These are phyloP conservation scores for Volucella zonaria DNA, from an alignment of 2,888 invertebrate genomes.

Conservation along the genomic window DNA sequence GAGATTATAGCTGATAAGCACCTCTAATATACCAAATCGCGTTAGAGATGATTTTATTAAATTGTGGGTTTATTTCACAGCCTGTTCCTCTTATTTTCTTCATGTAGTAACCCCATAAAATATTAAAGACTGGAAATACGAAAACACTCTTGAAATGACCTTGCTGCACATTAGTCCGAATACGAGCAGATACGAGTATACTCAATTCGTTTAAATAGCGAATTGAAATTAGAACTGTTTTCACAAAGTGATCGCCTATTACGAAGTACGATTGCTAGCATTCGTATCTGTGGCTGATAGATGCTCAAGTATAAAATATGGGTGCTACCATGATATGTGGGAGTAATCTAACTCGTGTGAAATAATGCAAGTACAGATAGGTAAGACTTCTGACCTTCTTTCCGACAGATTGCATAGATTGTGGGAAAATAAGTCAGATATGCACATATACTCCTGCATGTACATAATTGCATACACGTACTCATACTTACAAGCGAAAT, in stretches of 20 bases:
- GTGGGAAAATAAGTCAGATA: slow-evolving; percentile 55
- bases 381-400: slow-evolving; percentile 63
- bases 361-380: slow-evolving; percentile 39
- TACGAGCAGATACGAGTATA: slow-evolving; percentile 14
- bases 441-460: background rate
- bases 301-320: slow-evolving; percentile 20
- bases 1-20: slow-evolving; percentile 8
- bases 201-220: slow-evolving; percentile 42
- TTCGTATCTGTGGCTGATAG: background rate
- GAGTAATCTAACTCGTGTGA: slow-evolving; percentile 54
- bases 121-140: background rate
- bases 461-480: background rate
- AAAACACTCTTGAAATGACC: slow-evolving; percentile 16
- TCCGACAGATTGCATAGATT: slow-evolving; percentile 55
- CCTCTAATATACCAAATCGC: slow-evolving; percentile 1
- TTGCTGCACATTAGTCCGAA: slow-evolving; percentile 11
- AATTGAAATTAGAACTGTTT: slow-evolving; percentile 25
- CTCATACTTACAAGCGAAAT: background rate
- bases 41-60: slow-evolving; percentile 16
- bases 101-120: background rate
- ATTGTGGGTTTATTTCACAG: background rate
- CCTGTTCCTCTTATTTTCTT: background rate
- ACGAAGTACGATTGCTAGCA: background rate
- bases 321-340: slow-evolving; percentile 62
- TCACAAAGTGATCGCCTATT: slow-evolving; percentile 32